A percentile compares a stretch with the other conserved stretches of the same genome.
Conservation (phyloP, 2,888 invertebrate species). For the Lissocephala sabroskyi region DNA sequence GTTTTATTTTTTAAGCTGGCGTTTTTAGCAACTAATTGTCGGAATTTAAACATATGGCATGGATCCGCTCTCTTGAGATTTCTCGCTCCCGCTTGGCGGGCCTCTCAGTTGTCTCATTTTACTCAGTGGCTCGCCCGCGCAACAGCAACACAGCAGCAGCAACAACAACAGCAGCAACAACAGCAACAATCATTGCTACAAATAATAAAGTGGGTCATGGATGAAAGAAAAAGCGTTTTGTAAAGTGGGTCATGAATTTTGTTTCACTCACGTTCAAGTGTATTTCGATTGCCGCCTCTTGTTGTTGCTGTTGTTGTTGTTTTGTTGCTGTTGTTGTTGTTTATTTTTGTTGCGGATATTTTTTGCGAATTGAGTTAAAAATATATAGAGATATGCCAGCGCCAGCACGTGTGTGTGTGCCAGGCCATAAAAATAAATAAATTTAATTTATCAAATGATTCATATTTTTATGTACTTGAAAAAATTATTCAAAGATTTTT, state of each 20-base stretch:
- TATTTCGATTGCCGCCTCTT: slow-evolving; percentile 61
- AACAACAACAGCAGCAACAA: slow-evolving; percentile 1
- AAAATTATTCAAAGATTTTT: slow-evolving; percentile 16
- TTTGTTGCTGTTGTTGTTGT: slow-evolving; percentile 13
- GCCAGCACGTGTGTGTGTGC: too few relatives aligned
- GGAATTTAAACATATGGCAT: slow-evolving; percentile 58
- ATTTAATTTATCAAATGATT: too few relatives aligned
- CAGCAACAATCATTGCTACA: slow-evolving; percentile 51
- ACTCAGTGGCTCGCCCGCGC: slow-evolving; percentile 9
- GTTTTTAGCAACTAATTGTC: slow-evolving; percentile 61
- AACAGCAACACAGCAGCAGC: slow-evolving; percentile 1
- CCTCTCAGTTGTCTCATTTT: slow-evolving; percentile 10
- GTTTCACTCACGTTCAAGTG: slow-evolving; percentile 71
- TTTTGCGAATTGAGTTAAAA: background rate
- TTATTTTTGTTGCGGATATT: slow-evolving; percentile 15
- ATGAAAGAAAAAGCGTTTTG: slow-evolving; percentile 70
- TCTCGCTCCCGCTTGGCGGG: slow-evolving; percentile 8
- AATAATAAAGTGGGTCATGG: slow-evolving; percentile 70
- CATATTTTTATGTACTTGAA: slow-evolving; percentile 7
- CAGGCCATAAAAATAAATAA: too few relatives aligned
- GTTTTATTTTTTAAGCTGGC: slow-evolving; percentile 40
- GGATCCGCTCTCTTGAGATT: slow-evolving; percentile 17
- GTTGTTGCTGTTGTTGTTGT: slow-evolving; percentile 20
- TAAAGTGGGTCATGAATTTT: slow-evolving; percentile 71
- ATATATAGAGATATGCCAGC: too few relatives aligned